Percentiles rank a stretch among this genome's conserved stretches.
Evolutionary conservation across 2,113 vertebrate species (phyloP).

Genomic region (Poeciliopsis occidentalis): DNA sequence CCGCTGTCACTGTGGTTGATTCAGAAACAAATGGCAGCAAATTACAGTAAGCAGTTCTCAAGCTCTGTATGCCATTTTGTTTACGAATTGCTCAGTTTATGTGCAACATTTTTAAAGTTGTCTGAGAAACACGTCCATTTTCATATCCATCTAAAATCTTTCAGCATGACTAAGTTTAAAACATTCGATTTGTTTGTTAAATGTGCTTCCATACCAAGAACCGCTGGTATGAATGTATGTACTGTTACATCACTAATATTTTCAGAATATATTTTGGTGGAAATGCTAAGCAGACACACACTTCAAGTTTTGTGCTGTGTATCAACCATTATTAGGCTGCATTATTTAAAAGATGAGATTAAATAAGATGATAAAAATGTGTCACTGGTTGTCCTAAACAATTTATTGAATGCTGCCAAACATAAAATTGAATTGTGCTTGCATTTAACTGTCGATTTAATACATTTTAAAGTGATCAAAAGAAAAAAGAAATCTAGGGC

Average conservation of each 20-base stretch:
- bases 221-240: not conserved
- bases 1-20: no score
- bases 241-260: not conserved
- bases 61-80: not conserved
- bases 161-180: not conserved
- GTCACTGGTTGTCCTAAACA: not conserved
- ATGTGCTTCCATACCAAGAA: not conserved
- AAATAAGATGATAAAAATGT: no score
- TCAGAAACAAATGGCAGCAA: no score
- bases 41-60: not conserved
- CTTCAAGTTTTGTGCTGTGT: no score
- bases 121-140: not conserved
- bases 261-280: no score
- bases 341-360: no score
- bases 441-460: not conserved
- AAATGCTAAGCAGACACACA: no score
- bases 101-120: not conserved
- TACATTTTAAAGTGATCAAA: conserved; percentile 4
- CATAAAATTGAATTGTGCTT: not conserved
- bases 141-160: not conserved
- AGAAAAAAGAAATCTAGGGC: not conserved
- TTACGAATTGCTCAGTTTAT: not conserved
- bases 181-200: not conserved
- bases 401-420: not conserved
- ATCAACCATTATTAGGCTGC: no score